Base-by-base conservation (phyloP, 2,888 invertebrate genomes). In the Luffia ferchaultella region DNA sequence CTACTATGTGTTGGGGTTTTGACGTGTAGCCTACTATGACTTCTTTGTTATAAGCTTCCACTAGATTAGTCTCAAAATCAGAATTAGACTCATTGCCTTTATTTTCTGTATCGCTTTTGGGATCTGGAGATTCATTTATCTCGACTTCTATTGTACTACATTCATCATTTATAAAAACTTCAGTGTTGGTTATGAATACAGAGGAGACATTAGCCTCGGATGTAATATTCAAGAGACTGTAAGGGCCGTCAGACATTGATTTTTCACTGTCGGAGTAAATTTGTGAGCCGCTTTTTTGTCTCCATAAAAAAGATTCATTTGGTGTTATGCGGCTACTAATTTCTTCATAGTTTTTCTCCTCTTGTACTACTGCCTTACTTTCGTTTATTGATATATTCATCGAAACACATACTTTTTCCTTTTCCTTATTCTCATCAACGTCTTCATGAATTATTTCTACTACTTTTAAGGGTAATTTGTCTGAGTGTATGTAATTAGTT, bases 231-330 rank as follows among this genome's bases (percentile, higher is more conserved):
- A 75, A 63, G 57, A 71, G 67, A 54, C 74, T 73, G 50, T 79
- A 79, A 15, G 73, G 63, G 51, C 70, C 73, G 46, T 79, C 82
- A 16, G 71, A 67, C 47, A 58, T 16, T 12, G 70, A 65, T 57
- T 68, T 77, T 48, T 79, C 82, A 43, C 67, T 63, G 46, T 83
- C 83, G 1, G 73, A 71, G 59, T 77, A 79, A 55, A 75, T 70
- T 60, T 75, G 77, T 45, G 70, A 69, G 54, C 60, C 69, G 57
- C 76, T 78, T 67, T 82, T 87, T 53, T 82, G 67, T 51, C 88
- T 84, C 86, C 89, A 90, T 41, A 90, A 70, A 67, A 90, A 90
- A 2, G 90, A 90, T 56, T 83, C 85, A 61, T 90, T 90, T 1
- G 90, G 89, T 58, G 86, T 78, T 50, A 87, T 77, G 15, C 64